These are phyloP conservation scores for Tipula helvola DNA, from an alignment of 2,888 invertebrate species.

Conservation along the genomic window DNA sequence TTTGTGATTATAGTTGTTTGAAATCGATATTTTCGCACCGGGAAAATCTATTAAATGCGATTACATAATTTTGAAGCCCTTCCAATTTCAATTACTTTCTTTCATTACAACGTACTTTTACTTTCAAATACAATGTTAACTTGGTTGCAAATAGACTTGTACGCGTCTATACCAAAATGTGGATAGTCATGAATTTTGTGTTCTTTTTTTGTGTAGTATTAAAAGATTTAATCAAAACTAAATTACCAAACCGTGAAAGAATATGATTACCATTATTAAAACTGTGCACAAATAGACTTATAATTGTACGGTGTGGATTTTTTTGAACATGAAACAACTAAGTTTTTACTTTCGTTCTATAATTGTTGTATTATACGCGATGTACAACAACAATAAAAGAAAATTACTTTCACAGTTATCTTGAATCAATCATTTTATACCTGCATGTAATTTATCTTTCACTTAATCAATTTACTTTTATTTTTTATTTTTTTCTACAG, in stretches of 20 bases:
- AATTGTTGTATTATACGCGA: not conserved
- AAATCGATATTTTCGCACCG: not conserved
- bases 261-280: not conserved
- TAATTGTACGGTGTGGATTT: not conserved
- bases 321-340: not conserved
- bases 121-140: not conserved
- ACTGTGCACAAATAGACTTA: not conserved
- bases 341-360: not conserved
- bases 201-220: not conserved
- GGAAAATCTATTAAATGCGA: not conserved
- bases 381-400: not conserved
- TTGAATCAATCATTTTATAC: not conserved
- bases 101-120: not conserved
- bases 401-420: not conserved
- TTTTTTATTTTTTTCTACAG: slow-evolving; percentile 12
- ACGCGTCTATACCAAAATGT: not conserved
- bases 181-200: not conserved
- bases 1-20: not conserved
- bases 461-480: not conserved
- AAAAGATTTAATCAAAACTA: not conserved
- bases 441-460: not conserved
- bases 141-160: not conserved
- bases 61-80: not conserved
- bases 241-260: not conserved
- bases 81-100: not conserved